These are phyloP conservation scores for Belonocnema kinseyi DNA, from an alignment of 1,140 invertebrate genomes.

Conservation along the genomic window DNA sequence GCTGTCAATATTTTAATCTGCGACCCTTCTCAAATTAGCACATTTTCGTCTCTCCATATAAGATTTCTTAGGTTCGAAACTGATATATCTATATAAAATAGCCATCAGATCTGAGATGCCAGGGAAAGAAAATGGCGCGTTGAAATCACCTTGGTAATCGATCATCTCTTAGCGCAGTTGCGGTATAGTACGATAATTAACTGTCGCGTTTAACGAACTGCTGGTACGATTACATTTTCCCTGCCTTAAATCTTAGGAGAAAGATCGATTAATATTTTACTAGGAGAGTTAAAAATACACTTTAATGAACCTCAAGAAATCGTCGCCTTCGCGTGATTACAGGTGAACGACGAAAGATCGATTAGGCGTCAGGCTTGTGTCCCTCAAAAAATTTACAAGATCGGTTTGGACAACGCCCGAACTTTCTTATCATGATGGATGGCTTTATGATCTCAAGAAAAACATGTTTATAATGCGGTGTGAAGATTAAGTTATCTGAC, in stretches of 20 bases:
- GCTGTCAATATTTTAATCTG: too few species aligned
- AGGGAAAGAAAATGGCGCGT: background rate
- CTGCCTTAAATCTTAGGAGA: slow-evolving; percentile 27
- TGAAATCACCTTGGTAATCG: background rate
- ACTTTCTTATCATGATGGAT: background rate
- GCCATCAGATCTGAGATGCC: background rate
- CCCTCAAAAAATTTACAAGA: background rate
- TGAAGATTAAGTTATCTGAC: too few species aligned
- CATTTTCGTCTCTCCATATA: too few species aligned
- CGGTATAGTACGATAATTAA: slow-evolving; percentile 44
- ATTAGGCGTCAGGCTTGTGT: background rate
- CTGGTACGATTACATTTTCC: slow-evolving; percentile 34
- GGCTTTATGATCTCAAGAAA: background rate
- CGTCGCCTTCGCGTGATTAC: slow-evolving; percentile 33
- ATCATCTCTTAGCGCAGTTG: slow-evolving; percentile 14
- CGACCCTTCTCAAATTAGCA: too few species aligned
- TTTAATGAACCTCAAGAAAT: slow-evolving; percentile 40
- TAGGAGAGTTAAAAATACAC: slow-evolving; percentile 28
- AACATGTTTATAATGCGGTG: too few species aligned
- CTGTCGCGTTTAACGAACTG: slow-evolving; percentile 38
- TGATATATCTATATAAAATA: slow-evolving; percentile 9
- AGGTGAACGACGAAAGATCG: slow-evolving; percentile 33
- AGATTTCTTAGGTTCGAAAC: background rate
- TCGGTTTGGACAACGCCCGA: background rate
- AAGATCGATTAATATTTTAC: slow-evolving; percentile 40